phyloP scores from a whole-genome alignment of 2,888 invertebrate species.

The Syrphus vitripennis region DNA sequence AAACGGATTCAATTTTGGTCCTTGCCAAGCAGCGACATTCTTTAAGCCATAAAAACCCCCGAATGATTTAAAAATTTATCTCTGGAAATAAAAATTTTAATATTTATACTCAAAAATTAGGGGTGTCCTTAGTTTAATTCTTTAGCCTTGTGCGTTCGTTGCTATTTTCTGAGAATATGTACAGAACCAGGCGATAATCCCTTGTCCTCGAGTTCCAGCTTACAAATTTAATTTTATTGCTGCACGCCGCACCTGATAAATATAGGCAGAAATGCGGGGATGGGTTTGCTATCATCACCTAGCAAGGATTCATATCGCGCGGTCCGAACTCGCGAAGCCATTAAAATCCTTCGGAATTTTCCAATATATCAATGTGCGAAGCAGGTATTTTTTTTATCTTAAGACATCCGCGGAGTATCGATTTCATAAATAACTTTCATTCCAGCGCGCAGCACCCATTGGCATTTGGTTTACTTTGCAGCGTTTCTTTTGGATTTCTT shows the following conservation, averaged over 20 bases:
- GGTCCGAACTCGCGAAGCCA: constrained; percentile 24
- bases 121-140: not conserved
- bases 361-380: constrained; percentile 48
- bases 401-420: constrained; percentile 48
- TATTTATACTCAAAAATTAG: constrained; percentile 49
- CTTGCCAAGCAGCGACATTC: constrained; percentile 31
- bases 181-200: constrained; percentile 22
- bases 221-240: constrained; percentile 44
- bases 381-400: constrained; percentile 54
- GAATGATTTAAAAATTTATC: constrained; percentile 68
- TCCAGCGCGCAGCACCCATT: constrained; percentile 19
- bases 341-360: constrained; percentile 38
- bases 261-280: not conserved
- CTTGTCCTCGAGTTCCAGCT: not conserved
- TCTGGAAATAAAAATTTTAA: constrained; percentile 56
- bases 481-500: constrained; percentile 61
- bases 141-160: not conserved
- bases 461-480: not conserved
- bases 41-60: constrained; percentile 48
- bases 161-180: not conserved
- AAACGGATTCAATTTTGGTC: constrained; percentile 71
- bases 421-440: constrained; percentile 61
- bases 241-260: constrained; percentile 49
- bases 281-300: constrained; percentile 35
- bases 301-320: constrained; percentile 3